Evolutionary conservation across 2,797 vertebrate genomes (phyloP).

Genomic region (Chelon labrosus): DNA sequence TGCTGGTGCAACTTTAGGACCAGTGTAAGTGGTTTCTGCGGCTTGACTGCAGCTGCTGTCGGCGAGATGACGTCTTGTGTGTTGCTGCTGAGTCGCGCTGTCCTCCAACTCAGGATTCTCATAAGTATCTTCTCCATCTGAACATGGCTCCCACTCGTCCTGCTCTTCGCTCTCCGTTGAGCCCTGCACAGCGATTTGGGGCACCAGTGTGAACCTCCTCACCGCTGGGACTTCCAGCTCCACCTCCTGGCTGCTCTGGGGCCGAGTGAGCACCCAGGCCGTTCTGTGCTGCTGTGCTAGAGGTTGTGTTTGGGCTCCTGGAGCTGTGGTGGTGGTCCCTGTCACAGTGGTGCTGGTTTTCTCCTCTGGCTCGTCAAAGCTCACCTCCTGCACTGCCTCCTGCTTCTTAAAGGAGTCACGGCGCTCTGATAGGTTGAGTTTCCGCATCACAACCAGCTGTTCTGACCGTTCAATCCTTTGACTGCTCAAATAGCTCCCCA

Average conservation of each 20-base stretch:
- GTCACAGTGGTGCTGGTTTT: constrained; percentile 54
- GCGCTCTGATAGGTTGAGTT: constrained; percentile 94
- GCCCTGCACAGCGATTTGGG: constrained; percentile 93
- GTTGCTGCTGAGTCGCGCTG: constrained; percentile 24
- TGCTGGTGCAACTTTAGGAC: constrained; percentile 23
- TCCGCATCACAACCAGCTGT: constrained; percentile 95
- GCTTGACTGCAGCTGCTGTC: constrained; percentile 30
- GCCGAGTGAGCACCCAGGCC: constrained; percentile 69
- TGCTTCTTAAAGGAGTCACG: constrained; percentile 99
- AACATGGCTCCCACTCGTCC: constrained; percentile 89
- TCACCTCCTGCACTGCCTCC: constrained; percentile 97
- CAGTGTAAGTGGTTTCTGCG: constrained; percentile 24
- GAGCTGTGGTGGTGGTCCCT: constrained; percentile 32
- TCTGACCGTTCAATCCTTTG: constrained; percentile 86
- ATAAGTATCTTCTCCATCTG: constrained; percentile 78
- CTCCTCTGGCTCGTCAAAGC: constrained; percentile 93
- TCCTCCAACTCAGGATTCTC: constrained; percentile 49
- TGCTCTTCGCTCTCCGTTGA: constrained; percentile 88
- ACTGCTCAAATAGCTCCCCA: constrained; percentile 75
- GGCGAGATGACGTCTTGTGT: constrained; percentile 1
- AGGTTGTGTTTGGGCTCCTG: constrained; percentile 16
- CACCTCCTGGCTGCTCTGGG: constrained; percentile 57
- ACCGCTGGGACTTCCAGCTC: constrained; percentile 67
- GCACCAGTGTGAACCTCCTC: constrained; percentile 83
- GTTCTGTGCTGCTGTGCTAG: constrained; percentile 62